Evolutionary conservation across 2,888 invertebrate genomes (phyloP).

Genomic region (Callosobruchus maculatus): DNA sequence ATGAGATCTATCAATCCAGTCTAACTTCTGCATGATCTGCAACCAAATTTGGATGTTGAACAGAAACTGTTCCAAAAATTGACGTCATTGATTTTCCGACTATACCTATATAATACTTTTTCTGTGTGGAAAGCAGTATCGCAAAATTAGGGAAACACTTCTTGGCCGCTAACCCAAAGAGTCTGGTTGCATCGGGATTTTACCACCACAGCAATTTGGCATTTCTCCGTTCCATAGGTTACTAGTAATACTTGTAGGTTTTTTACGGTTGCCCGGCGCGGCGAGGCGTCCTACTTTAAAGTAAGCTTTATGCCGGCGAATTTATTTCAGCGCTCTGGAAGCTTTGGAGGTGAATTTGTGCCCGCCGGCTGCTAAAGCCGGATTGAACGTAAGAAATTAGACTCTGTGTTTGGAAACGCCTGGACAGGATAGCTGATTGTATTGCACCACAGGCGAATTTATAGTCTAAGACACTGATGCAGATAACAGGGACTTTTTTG

Average conservation of each 20-base stretch:
- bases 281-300: not conserved
- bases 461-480: no score
- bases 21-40: no score
- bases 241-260: constrained; percentile 1
- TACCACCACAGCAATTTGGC: constrained; percentile 14
- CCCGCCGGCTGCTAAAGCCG: not conserved
- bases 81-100: no score
- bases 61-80: no score
- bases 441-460: no score
- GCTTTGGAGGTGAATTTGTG: not conserved
- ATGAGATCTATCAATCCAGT: no score
- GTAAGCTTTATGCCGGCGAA: not conserved
- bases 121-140: not conserved
- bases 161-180: constrained; percentile 7
- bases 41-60: no score
- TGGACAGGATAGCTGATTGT: not conserved
- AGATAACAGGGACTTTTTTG: no score
- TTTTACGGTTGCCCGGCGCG: not conserved
- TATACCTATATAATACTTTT: no score
- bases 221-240: constrained; percentile 3
- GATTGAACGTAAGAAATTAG: not conserved
- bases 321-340: not conserved
- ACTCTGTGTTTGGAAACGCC: not conserved
- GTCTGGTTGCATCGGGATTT: constrained; percentile 9
- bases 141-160: constrained; percentile 3